Evolutionary conservation across 2,113 vertebrate genomes (phyloP).

Genomic region (Erinaceus europaeus): DNA sequence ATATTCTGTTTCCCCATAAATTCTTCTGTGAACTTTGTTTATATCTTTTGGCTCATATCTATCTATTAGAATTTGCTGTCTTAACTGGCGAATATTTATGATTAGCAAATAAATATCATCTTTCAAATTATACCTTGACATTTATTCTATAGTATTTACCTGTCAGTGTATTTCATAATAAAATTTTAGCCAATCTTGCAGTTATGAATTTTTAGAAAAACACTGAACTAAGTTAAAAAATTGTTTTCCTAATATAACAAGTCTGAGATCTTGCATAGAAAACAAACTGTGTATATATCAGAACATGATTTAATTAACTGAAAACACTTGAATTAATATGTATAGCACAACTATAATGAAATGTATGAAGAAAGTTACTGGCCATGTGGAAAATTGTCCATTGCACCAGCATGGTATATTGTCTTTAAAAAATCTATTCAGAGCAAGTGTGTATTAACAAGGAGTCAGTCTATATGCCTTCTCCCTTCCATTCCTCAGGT

Average conservation of each 20-base stretch:
- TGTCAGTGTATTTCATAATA: slow-evolving; percentile 10
- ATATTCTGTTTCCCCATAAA: not conserved
- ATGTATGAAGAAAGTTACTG: not conserved
- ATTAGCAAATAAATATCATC: slow-evolving; percentile 25
- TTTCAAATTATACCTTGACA: slow-evolving; percentile 31
- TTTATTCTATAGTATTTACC: slow-evolving; percentile 29
- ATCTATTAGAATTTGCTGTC: not conserved
- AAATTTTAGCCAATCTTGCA: not conserved
- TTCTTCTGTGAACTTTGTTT: slow-evolving; percentile 43
- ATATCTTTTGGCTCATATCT: slow-evolving; percentile 7
- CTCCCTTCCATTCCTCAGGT: not conserved
- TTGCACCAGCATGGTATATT: not conserved
- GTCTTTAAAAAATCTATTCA: not conserved
- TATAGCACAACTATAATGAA: not conserved
- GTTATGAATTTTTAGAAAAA: not conserved
- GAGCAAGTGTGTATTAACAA: not conserved
- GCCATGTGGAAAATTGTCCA: not conserved
- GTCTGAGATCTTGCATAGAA: not conserved
- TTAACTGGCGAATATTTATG: slow-evolving; percentile 22
- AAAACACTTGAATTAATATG: not conserved
- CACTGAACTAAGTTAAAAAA: not conserved
- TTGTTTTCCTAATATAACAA: not conserved
- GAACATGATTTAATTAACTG: not conserved
- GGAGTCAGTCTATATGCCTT: not conserved
- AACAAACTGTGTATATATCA: not conserved